Conservation (phyloP, 30 jellyfish, hydroid and myxozoan species). For the Aurelia coerulea region DNA sequence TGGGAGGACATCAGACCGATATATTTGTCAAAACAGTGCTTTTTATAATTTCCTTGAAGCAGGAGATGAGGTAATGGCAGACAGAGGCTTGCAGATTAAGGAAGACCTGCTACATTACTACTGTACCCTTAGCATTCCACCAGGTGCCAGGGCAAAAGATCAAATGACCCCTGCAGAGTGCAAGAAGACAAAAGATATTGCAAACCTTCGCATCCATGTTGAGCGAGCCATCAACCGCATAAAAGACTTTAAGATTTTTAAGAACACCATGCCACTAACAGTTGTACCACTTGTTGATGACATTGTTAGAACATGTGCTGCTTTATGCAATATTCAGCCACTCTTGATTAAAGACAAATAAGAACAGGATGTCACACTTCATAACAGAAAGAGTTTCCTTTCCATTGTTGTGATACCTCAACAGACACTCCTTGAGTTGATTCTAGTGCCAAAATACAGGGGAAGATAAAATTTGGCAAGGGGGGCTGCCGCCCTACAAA, state of each 20-base stretch:
- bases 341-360: no score
- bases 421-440: not conserved
- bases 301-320: no score
- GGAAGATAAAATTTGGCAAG: no score
- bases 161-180: not conserved
- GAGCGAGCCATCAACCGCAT: slow-evolving; percentile 76
- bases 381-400: not conserved
- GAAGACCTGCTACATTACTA: slow-evolving; percentile 60
- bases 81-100: slow-evolving; percentile 47
- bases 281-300: slow-evolving; percentile 42
- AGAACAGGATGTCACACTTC: not conserved
- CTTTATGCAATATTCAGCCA: no score
- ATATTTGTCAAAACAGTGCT: slow-evolving; percentile 62
- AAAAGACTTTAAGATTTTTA: slow-evolving; percentile 51
- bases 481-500: no score
- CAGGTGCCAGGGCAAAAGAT: slow-evolving; percentile 21
- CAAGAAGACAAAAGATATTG: slow-evolving; percentile 43
- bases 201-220: not conserved
- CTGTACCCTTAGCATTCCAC: slow-evolving; percentile 54
- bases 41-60: slow-evolving; percentile 41
- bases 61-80: slow-evolving; percentile 67
- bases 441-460: no score
- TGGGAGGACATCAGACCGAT: slow-evolving; percentile 61
- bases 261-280: slow-evolving; percentile 6
- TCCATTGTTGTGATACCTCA: not conserved